Base-by-base conservation (phyloP, 2,888 invertebrate species). In the Papilio gigon region DNA sequence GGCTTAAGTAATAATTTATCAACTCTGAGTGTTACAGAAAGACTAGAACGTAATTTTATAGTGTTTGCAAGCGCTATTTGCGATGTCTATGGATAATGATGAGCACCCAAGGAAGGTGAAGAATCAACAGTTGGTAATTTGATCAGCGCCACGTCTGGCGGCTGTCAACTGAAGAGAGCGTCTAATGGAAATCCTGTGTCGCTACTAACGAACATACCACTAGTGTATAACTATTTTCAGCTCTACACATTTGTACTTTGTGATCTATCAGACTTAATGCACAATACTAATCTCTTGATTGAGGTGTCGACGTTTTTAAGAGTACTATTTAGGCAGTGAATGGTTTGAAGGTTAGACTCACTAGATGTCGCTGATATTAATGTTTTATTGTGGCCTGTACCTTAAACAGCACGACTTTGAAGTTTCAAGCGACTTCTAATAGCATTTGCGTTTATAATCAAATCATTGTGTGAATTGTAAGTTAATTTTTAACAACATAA, bases 121-220 rank as follows among this genome's bases (percentile, higher is more conserved):
- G 74, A 77, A 80, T 78, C 77, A 77, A 76, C 75, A 75, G 74
- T 72, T 81, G 78, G 89, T 89, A 88, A 89, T 87, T 85, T 81
- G 85, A 90, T 89, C 87, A 84, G 81, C 84, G 79, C 79, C 79
- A 75, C 77, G 81, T 78, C 80, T 76, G 77, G 76, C 82, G 78
- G 80, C 85, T 85, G 88, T 87, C 87, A 84, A 84, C 80, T 78
- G 82, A 84, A 86, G 84, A 85, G 86, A 79, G 78, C 77, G 82
- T 80, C 85, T 89, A 90, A 89, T 90, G 90, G 89, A 86, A 85
- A 87, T 88, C 84, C 84, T 85, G 79, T 89, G 89, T 89, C 82
- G 80, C 74, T 80, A n/a, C 77, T 76, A 47, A 40, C 30, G 37
- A 50, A 33, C 20, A 44, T 42, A 50, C 53, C 35, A 40, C 27